These are phyloP conservation scores for Eupeodes corollae DNA, from an alignment of 1,140 invertebrate genomes.

Conservation along the genomic window DNA sequence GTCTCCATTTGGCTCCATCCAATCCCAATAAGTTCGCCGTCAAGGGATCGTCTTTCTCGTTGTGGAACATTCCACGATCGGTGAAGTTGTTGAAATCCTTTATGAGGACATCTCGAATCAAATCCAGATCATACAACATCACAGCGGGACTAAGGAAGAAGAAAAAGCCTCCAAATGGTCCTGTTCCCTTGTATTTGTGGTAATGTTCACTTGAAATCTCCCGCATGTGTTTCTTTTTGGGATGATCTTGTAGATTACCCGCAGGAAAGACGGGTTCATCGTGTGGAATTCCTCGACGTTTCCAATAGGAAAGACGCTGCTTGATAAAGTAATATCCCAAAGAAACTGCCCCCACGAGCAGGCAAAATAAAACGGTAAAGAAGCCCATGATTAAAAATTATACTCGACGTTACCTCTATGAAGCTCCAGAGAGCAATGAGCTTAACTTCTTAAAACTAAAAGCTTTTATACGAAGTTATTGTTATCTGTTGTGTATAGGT, in stretches of 20 bases:
- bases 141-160: conserved; percentile 14
- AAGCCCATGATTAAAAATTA: too few species aligned
- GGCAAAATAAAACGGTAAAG: too few species aligned
- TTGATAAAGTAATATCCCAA: conserved; percentile 19
- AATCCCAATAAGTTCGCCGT: conserved; percentile 40
- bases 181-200: conserved; percentile 20
- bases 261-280: conserved; percentile 22
- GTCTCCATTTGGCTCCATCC: conserved; percentile 42
- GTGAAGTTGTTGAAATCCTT: conserved; percentile 30
- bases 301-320: conserved; percentile 33
- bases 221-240: background rate
- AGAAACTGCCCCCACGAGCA: conserved; percentile 12
- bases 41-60: conserved; percentile 41
- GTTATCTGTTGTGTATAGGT: too few species aligned
- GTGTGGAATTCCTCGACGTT: conserved; percentile 28
- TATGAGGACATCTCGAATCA: conserved; percentile 26
- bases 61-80: conserved; percentile 39
- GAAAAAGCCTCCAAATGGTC: conserved; percentile 18
- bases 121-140: conserved; percentile 19
- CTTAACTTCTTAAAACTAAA: too few species aligned
- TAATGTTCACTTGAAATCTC: conserved; percentile 15
- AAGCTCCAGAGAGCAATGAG: too few species aligned
- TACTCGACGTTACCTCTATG: too few species aligned
- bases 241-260: conserved; percentile 23
- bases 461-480: too few species aligned